Evolutionary conservation across 2,888 invertebrate genomes (phyloP), one percentile per base, ranked within the genome.

Genomic region (Xylota sylvarum): DNA sequence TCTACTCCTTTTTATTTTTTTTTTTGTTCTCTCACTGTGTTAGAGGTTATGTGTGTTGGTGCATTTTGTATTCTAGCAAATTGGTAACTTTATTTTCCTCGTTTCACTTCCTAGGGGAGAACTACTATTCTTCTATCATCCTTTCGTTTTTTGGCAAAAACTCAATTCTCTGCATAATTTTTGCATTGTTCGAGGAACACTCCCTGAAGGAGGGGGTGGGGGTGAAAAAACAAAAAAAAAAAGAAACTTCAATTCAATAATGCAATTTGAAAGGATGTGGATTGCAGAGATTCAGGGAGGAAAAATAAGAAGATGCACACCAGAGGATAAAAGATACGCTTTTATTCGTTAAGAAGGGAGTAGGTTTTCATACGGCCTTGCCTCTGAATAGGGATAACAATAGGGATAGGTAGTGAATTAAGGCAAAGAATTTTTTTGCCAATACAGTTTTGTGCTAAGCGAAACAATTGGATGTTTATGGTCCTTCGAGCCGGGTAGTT

Each of bases 61-160:
- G 19, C 64, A 72, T 56, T 32, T 48, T 48, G 17, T 73, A 37
- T 32, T 52, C 64, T 17, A 43, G 19, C 82, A 72, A 83, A 73
- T 83, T 83, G 83, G 78, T 78, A 78, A 78, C 83, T 73, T 70
- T 82, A 82, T 82, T 82, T 83, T 58, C 72, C 67, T 52, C 65
- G 37, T 62, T 73, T 65, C 78, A 83, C 60, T 78, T 78, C 78
- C 72, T 72, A 52, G 23, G 72, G 19, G 19, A 52, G 56, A n/a
- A n/a, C n/a, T 52, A 17, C 56, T 46, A 37, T 46, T 55, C 30
- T 30, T 58, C 5, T 69, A 30, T 52, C n/a, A n/a, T 65, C 10
- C 4, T 48, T 32, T 52, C 46, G 14, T 19, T 58, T 67, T 65
- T 52, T 56, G 55, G 67, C 43, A 62, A 37, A 27, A 67, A 70